Evolutionary conservation across 1,140 invertebrate genomes (phyloP), one percentile per base, ranked within the genome.

Genomic region (Drosophila prosaltans): DNA sequence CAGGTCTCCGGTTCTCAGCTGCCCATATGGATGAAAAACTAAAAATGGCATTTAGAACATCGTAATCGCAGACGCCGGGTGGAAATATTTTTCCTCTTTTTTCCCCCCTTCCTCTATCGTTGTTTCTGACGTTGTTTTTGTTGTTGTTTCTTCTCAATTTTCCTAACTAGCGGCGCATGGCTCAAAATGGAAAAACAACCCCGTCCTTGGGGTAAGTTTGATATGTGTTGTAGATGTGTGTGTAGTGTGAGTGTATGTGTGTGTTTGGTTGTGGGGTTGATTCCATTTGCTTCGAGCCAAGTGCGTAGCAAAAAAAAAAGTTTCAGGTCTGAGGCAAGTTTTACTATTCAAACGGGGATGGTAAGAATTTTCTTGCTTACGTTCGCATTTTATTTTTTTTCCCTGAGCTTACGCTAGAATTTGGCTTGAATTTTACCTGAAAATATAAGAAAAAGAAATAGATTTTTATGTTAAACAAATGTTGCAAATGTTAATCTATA

Each of bases 1-100:
- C 60, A 62, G 26, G 10, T 61, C 28, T 75, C 51, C 66, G 55
- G 68, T 68, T 36, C 32, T 36, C 65, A 67, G 71, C 67, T 59
- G 71, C 68, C 81, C 83, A 89, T 86, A 80, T 80, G 80, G 82
- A 79, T 81, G 78, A 55, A 64, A 76, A 78, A 73, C 68, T 67
- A 77, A 80, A 81, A 84, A 83, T 78, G 83, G 83, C 84, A 86
- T 86, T 36, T 86, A 83, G 78, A 80, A 78, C 76, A 89, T 72
- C 83, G 83, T 88, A 89, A 89, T 86, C 83, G 83, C 61, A 80
- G 72, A 39, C 40, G 68, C 63, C 81, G 84, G 84, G 85, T 88
- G 72, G 81, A 5, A 36, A 83, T 89, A 84, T 88, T 89, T 82
- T 80, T 11, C 45, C 26, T 21, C 26, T 51, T 51, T 51, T 10